Evolutionary conservation across 2,888 invertebrate genomes (phyloP).

Genomic region (Metopia argyrocephala): DNA sequence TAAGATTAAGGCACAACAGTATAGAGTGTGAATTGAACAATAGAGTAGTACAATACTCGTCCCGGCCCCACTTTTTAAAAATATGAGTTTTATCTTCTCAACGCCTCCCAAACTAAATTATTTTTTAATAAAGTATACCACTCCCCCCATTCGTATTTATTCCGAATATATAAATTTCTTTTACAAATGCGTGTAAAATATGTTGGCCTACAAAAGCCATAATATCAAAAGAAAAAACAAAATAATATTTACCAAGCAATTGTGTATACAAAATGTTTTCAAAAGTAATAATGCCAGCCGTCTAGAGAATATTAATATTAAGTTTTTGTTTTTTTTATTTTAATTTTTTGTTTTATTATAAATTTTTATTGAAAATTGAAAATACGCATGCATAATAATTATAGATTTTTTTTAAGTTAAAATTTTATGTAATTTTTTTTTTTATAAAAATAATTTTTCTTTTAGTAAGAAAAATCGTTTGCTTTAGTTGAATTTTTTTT

Average conservation of each 20-base stretch:
- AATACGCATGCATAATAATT: slow-evolving; percentile 75
- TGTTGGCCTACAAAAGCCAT: slow-evolving; percentile 17
- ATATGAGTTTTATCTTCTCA: no score
- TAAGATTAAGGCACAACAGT: no score
- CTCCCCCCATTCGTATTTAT: neutral
- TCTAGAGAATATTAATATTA: slow-evolving; percentile 31
- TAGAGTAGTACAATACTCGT: no score
- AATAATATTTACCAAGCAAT: slow-evolving; percentile 45
- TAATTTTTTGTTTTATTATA: neutral
- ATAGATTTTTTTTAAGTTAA: slow-evolving; percentile 62
- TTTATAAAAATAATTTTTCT: slow-evolving; percentile 46
- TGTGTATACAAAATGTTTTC: slow-evolving; percentile 34
- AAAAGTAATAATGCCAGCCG: slow-evolving; percentile 45
- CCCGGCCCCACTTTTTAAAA: no score
- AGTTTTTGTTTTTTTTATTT: slow-evolving; percentile 27
- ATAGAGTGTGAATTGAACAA: neutral
- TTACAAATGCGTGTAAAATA: slow-evolving; percentile 9
- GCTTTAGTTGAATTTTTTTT: slow-evolving; percentile 70
- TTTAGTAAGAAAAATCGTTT: slow-evolving; percentile 53
- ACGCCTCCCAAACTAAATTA: no score
- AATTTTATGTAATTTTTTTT: slow-evolving; percentile 68
- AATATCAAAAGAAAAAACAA: neutral
- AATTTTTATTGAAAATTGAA: slow-evolving; percentile 59
- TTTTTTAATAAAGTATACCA: neutral
- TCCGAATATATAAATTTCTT: neutral